phyloP scores from a whole-genome alignment of 2,113 vertebrate genomes.

The Fregetta grallaria region DNA sequence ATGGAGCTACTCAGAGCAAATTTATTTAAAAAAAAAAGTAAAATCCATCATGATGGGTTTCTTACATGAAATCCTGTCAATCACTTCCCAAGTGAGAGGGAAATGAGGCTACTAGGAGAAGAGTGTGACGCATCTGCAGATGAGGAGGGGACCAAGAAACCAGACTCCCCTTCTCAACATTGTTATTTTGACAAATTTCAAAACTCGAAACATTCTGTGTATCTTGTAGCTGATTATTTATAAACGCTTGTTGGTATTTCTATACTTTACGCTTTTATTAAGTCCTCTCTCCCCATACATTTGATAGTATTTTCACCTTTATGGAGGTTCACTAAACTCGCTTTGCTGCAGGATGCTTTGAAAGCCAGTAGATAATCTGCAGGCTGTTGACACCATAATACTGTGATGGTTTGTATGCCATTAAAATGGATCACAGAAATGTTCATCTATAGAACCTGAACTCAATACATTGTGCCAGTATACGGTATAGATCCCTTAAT shows the following conservation, averaged over 20 bases:
- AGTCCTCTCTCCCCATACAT: not conserved
- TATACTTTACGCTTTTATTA: not conserved
- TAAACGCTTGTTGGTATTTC: not conserved
- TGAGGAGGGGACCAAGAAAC: not conserved
- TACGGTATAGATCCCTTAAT: slow-evolving; percentile 49
- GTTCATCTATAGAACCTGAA: not conserved
- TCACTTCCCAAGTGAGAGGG: not conserved
- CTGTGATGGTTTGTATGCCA: not conserved
- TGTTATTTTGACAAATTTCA: not conserved
- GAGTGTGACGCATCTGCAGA: not conserved
- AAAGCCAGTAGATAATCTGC: slow-evolving; percentile 36
- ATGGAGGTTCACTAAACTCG: not conserved
- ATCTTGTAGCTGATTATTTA: not conserved
- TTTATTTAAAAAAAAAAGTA: not conserved
- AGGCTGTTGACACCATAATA: not conserved
- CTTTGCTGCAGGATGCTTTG: not conserved
- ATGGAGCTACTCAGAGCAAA: not conserved
- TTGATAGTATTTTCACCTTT: not conserved
- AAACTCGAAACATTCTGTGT: not conserved
- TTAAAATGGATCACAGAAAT: slow-evolving; percentile 15
- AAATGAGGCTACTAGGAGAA: not conserved
- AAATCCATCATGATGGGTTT: not conserved
- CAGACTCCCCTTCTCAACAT: not conserved
- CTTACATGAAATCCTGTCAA: not conserved
- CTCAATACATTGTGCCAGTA: not conserved